Evolutionary conservation across 2,888 invertebrate genomes (phyloP).

Genomic region (Vannuccia rotundouncinata): DNA sequence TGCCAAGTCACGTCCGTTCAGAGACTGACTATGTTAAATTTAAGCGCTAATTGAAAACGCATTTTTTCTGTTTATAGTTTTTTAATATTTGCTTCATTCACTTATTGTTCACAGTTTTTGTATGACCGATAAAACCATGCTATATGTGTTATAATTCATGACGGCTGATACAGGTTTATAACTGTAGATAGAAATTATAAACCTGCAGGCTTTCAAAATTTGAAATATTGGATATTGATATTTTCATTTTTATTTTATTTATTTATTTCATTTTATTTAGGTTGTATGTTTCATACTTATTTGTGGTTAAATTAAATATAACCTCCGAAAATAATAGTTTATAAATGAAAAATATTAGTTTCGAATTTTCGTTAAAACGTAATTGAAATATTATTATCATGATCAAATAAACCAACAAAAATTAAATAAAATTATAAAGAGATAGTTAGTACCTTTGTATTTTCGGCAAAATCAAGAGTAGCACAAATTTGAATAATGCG

Average conservation of each 20-base stretch:
- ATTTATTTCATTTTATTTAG: background rate
- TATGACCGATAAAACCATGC: no score
- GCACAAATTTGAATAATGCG: background rate
- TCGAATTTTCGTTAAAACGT: no score
- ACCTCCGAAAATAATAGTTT: background rate
- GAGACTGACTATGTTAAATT: background rate
- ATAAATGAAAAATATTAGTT: no score
- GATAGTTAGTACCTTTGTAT: background rate
- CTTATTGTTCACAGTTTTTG: background rate
- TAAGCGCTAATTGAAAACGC: background rate
- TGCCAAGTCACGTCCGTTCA: background rate
- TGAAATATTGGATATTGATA: no score
- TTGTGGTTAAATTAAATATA: background rate
- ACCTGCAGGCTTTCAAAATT: no score
- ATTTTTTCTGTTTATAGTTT: background rate
- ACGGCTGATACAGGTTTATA: no score
- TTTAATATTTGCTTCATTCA: background rate
- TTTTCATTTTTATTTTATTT: no score
- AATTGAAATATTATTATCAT: no score
- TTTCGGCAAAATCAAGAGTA: slow-evolving; percentile 6
- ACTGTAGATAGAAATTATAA: no score
- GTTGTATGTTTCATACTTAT: background rate
- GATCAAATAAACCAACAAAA: no score
- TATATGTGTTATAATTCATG: no score
- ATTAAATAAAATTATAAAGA: no score